A percentile compares a stretch with the other conserved stretches of the same genome.
phyloP scores from a whole-genome alignment of 35 echinoderm and acorn worm genomes.

The Apostichopus californicus region DNA sequence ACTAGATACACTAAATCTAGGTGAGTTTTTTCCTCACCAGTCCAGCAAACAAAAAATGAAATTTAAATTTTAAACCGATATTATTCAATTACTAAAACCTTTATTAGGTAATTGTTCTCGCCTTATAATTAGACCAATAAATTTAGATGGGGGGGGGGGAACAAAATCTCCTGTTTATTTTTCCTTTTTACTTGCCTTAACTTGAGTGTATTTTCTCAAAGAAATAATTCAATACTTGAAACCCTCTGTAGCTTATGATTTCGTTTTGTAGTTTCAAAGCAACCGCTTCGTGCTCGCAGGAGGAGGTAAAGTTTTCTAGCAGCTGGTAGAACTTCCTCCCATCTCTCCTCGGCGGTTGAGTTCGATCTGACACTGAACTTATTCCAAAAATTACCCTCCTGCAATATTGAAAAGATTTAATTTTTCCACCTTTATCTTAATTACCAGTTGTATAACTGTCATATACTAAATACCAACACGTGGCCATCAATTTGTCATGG shows the following conservation, averaged over 20 bases:
- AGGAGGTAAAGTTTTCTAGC: constrained; percentile 4
- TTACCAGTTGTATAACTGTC: constrained; percentile 28
- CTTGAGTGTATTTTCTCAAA: neutral
- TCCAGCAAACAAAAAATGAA: too few relatives aligned
- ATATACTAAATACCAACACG: constrained; percentile 42
- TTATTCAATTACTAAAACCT: too few relatives aligned
- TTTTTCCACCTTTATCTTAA: neutral
- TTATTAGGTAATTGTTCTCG: neutral
- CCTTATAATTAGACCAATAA: neutral
- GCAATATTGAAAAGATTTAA: constrained; percentile 25
- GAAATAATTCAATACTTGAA: neutral
- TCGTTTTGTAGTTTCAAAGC: constrained; percentile 25
- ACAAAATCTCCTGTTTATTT: neutral
- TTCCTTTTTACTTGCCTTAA: neutral
- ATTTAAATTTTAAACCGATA: too few relatives aligned
- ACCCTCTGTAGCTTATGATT: constrained; percentile 21
- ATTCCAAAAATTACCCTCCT: constrained; percentile 32
- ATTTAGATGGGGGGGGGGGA: neutral
- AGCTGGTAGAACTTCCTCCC: constrained; percentile 19
- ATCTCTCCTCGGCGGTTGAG: neutral
- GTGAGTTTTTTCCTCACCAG: too few relatives aligned
- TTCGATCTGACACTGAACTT: neutral
- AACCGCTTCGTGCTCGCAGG: constrained; percentile 12
- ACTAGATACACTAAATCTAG: too few relatives aligned
- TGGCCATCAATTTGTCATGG: constrained; percentile 10